Conservation (phyloP, 2,888 invertebrate species). For the Emmelina monodactyla region DNA sequence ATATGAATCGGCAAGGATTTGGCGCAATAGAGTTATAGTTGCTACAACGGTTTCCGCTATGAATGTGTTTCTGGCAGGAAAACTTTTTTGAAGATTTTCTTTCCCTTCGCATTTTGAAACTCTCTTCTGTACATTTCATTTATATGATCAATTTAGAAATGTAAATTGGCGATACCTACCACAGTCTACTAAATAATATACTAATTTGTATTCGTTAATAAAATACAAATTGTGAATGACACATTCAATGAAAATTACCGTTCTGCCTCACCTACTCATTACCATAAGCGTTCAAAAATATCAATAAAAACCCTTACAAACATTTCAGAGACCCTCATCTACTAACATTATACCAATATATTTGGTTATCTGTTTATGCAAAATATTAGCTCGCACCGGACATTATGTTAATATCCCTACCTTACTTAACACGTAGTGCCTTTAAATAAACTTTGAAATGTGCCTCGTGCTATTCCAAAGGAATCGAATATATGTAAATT, state of each 20-base stretch:
- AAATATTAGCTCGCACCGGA: slow-evolving; percentile 61
- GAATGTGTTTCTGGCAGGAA: no score
- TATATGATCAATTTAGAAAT: no score
- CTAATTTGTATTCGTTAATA: no score
- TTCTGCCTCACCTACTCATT: slow-evolving; percentile 19
- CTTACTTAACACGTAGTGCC: slow-evolving; percentile 36
- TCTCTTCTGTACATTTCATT: no score
- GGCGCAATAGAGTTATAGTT: slow-evolving; percentile 26
- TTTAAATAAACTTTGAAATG: slow-evolving; percentile 37
- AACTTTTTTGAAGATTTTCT: no score
- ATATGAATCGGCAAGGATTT: slow-evolving; percentile 24
- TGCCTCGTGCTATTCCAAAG: slow-evolving; percentile 23
- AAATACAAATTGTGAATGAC: no score
- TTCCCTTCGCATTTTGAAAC: no score
- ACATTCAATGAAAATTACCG: slow-evolving; percentile 18
- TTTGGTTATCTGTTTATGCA: slow-evolving; percentile 52
- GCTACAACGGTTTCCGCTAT: slow-evolving; percentile 27
- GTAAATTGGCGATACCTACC: no score
- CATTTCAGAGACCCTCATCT: slow-evolving; percentile 12
- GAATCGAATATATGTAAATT: slow-evolving; percentile 31
- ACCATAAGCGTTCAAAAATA: slow-evolving; percentile 29
- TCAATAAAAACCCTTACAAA: slow-evolving; percentile 23
- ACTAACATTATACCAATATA: slow-evolving; percentile 1
- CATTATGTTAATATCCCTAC: slow-evolving; percentile 53
- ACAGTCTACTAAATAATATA: no score